A percentile compares a stretch with the other conserved stretches of the same genome.
phyloP scores from a whole-genome alignment of 2,797 vertebrate genomes.

The Cryptoblepharus egeriae region DNA sequence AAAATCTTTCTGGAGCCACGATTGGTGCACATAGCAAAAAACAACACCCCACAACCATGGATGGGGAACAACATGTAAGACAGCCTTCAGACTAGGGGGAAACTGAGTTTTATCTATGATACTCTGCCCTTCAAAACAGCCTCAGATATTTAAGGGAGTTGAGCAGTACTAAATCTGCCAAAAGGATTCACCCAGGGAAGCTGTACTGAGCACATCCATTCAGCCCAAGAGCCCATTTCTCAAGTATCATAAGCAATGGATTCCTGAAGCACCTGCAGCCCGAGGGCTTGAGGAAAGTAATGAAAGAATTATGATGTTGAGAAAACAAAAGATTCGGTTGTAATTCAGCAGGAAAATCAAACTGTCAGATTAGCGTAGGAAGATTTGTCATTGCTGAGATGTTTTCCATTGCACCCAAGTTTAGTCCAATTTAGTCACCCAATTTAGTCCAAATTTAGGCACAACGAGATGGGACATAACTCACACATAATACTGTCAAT shows the following conservation, averaged over 20 bases:
- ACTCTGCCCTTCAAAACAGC: background rate
- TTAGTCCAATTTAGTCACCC: conserved; percentile 38
- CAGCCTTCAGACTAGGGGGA: background rate
- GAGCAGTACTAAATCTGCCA: background rate
- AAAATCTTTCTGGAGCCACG: background rate
- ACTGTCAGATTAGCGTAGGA: background rate
- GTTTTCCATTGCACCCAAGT: conserved; percentile 13
- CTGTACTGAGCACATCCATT: fast-evolving
- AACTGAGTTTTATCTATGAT: background rate
- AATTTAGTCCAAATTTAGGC: conserved; percentile 28
- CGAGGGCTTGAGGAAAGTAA: background rate
- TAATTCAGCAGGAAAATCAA: conserved; percentile 43
- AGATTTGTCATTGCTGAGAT: conserved; percentile 13
- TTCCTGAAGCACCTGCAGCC: conserved; percentile 24
- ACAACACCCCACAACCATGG: no score
- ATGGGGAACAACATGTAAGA: background rate
- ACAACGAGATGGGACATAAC: background rate
- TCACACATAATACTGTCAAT: conserved; percentile 13
- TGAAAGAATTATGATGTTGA: conserved; percentile 32
- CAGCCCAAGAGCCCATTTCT: background rate
- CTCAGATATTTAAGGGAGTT: background rate
- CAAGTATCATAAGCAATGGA: background rate
- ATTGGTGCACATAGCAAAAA: background rate
- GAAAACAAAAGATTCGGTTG: conserved; percentile 48
- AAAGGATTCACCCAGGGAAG: conserved; percentile 2